Evolutionary conservation across 2,888 invertebrate genomes (phyloP), one percentile per base, ranked within the genome.

Genomic region (Drosophila kokeensis): DNA sequence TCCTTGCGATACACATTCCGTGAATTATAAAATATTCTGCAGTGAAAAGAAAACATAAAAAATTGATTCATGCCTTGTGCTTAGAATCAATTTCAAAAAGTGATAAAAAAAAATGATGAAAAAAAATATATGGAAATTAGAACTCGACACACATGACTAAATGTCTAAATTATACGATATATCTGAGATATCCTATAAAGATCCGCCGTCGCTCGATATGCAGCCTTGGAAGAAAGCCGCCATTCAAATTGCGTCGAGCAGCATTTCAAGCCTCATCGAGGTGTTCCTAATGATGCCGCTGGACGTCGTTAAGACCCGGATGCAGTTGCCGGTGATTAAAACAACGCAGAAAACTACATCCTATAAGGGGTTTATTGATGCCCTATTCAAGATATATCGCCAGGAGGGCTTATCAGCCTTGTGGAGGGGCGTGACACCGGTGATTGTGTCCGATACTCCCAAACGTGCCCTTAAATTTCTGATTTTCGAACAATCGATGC

Each of bases 261-360:
- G 54, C 0, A 2, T n/a, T 18, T 36, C 81, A 0, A 83, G 89
- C 34, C 1, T 89, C 2, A 18, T 55, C 5, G 89, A 83, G 15
- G 29, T 68, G 3, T 1, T 30, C 0, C 8, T 58, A 0, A 2
- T 80, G 24, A 21, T 68, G 64, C 87, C 89, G 2, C 40, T 83
- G 30, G 89, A 83, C 40, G 66, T 89, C n/a, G 42, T 83, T 5
- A 83, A 77, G 66, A 73, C 87, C 1, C 66, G 87, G 1, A 38
- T 86, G 30, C 87, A 88, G 48, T n/a, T 83, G 59, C 77, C 86
- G 45, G 52, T n/a, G 1, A 18, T 21, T 0, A 2, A 18, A 2
- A 15, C 15, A 0, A 1, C 0, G 1, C 10, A n/a, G 0, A 53
- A 11, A 2, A 21, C 40, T 4, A 8, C 5, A 0, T 4, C n/a